Percentiles rank a stretch among this genome's conserved stretches.
These are phyloP conservation scores for Drosophila subobscura DNA, from an alignment of 1,140 invertebrate species.

Conservation along the genomic window DNA sequence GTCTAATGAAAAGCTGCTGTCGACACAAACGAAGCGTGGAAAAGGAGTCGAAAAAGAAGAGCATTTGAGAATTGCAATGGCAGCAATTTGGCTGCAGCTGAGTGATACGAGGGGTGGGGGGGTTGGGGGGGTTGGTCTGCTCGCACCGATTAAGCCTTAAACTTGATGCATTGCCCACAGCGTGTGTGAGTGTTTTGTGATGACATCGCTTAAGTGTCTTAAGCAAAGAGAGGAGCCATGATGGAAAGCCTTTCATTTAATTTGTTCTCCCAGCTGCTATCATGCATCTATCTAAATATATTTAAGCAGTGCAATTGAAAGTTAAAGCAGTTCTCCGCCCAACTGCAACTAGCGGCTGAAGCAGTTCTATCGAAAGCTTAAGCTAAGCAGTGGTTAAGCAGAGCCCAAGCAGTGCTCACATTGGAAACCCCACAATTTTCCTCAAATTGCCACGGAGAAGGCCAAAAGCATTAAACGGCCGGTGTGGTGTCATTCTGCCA, in stretches of 20 bases:
- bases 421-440: constrained; percentile 3
- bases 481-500: constrained; percentile 67
- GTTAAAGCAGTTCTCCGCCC: constrained; percentile 1
- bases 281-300: constrained; percentile 32
- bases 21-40: constrained; percentile 77
- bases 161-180: constrained; percentile 47
- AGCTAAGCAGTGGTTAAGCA: too few relatives aligned
- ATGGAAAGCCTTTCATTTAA: constrained; percentile 60
- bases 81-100: constrained; percentile 2
- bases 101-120: background rate
- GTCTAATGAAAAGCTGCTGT: constrained; percentile 80
- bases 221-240: constrained; percentile 13
- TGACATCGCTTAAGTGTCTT: constrained; percentile 43
- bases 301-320: constrained; percentile 58
- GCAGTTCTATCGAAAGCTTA: too few relatives aligned
- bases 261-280: constrained; percentile 19
- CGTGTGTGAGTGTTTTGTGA: constrained; percentile 21
- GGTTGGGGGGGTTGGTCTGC: background rate
- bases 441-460: constrained; percentile 19
- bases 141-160: constrained; percentile 80
- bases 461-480: constrained; percentile 52
- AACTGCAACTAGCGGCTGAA: background rate
- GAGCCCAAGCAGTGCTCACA: too few relatives aligned
- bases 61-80: constrained; percentile 59
- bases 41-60: constrained; percentile 71